Conservation (phyloP, 2,797 vertebrate species). For the Dendrocincla fuliginosa region DNA sequence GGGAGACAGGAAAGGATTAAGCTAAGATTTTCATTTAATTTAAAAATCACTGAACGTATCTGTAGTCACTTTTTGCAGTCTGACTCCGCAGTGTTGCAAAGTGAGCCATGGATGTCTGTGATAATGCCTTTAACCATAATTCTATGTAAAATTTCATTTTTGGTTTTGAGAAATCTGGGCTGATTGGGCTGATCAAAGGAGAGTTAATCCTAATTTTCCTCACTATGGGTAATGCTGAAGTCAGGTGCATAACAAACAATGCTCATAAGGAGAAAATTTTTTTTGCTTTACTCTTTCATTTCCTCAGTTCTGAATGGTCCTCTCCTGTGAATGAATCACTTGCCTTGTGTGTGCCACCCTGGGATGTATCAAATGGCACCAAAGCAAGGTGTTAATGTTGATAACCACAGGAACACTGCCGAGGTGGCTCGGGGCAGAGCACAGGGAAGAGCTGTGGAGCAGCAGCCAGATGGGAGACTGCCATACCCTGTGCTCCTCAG, state of each 20-base stretch:
- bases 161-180: background rate
- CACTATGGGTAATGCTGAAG: background rate
- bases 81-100: fast-evolving
- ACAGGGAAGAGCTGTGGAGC: background rate
- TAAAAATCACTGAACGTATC: background rate
- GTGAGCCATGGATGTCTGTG: background rate
- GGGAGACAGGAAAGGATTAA: background rate
- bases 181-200: background rate
- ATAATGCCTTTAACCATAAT: background rate
- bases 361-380: background rate
- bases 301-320: background rate
- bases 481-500: fast-evolving
- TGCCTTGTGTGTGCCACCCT: background rate
- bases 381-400: background rate
- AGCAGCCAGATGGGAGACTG: background rate
- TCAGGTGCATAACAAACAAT: background rate
- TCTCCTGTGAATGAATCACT: background rate
- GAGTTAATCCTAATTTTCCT: background rate
- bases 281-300: background rate
- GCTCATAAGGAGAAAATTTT: background rate
- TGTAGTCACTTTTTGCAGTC: background rate
- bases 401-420: fast-evolving
- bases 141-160: background rate
- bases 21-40: background rate
- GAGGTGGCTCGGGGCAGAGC: fast-evolving